phyloP scores from a whole-genome alignment of 2,797 vertebrate genomes.

The Girardinus metallicus region DNA sequence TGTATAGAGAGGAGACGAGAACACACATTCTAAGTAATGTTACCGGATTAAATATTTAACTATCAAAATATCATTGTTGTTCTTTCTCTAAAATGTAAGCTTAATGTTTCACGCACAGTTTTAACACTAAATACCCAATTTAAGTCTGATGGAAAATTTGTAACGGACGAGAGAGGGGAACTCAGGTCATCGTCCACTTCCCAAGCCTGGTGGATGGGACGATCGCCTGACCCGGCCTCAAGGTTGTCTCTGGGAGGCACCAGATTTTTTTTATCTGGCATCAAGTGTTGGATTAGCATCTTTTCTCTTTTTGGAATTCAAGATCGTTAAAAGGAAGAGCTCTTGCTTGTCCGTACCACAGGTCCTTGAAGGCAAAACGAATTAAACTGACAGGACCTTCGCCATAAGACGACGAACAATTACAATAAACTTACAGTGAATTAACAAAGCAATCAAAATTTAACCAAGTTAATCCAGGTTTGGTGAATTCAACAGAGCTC shows the following conservation, averaged over 20 bases:
- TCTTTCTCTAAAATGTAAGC: neutral
- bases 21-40: neutral
- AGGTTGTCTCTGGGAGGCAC: too few species aligned
- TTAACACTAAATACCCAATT: neutral
- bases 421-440: neutral
- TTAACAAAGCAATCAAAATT: neutral
- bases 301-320: too few species aligned
- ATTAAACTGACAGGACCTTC: too few species aligned
- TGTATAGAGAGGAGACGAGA: neutral
- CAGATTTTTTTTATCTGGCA: too few species aligned
- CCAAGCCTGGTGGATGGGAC: neutral
- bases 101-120: neutral
- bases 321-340: too few species aligned
- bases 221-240: neutral
- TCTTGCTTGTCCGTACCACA: neutral
- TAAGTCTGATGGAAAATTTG: neutral
- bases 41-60: neutral
- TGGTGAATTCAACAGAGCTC: neutral
- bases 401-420: too few species aligned
- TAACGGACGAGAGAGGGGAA: neutral
- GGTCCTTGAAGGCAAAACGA: too few species aligned
- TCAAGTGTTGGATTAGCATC: too few species aligned
- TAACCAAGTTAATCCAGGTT: neutral
- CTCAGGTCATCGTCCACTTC: neutral
- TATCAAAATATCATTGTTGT: neutral